Evolutionary conservation across 2,888 invertebrate genomes (phyloP).

Genomic region (Phragmatobia fuliginosa): DNA sequence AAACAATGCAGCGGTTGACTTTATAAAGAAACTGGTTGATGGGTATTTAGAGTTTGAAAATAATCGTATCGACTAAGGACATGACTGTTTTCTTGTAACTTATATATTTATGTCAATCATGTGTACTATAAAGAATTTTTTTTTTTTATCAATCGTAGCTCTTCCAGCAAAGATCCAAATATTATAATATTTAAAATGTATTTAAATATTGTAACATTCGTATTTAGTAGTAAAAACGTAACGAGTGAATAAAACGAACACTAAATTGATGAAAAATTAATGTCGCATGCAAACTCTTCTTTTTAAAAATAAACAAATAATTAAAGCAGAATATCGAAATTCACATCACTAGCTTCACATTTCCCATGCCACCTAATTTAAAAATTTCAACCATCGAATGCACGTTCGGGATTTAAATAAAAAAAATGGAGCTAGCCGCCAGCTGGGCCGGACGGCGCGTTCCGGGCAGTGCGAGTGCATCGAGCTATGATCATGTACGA

Average conservation of each 20-base stretch:
- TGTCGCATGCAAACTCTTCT: not conserved
- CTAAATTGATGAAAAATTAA: not conserved
- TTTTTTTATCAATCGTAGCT: no score
- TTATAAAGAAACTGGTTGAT: not conserved
- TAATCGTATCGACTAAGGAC: no score
- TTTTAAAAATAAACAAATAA: not conserved
- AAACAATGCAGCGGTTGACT: no score
- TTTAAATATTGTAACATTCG: no score
- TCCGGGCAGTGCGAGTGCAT: constrained; percentile 60
- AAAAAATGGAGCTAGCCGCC: constrained; percentile 50
- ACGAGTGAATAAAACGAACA: not conserved
- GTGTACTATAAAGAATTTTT: no score
- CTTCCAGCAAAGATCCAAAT: no score
- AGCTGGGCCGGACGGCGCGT: constrained; percentile 61
- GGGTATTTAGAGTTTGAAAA: no score
- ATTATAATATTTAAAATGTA: no score
- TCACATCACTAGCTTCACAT: constrained; percentile 29
- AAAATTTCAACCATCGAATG: constrained; percentile 44
- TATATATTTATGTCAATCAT: no score
- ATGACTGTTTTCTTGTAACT: no score
- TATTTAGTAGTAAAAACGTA: no score
- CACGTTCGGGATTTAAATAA: constrained; percentile 50
- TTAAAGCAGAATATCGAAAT: not conserved
- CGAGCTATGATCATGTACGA: constrained; percentile 54
- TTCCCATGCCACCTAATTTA: constrained; percentile 39